Evolutionary conservation across 2,113 vertebrate genomes (phyloP), one percentile per base, ranked within the genome.

Genomic region (Myotis lucifugus): DNA sequence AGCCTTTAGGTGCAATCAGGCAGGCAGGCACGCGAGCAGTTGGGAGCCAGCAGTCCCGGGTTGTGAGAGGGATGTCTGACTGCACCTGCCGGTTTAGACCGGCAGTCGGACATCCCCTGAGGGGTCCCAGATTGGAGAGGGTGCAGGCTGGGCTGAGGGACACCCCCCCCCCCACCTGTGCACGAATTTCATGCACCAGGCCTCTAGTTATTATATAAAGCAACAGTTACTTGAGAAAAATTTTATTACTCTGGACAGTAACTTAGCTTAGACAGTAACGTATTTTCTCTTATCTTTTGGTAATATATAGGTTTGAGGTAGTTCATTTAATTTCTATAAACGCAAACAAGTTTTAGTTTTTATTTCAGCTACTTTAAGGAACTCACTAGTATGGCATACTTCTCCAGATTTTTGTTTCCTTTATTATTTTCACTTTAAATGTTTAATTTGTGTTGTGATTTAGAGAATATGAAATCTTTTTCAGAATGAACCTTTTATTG

Each of bases 261-360:
- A 61, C 64, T 92, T 86, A 79, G 37, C 81, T 93, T 84, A 52
- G 14, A 87, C 21, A 52, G n/a, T 85, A 85, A 76, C 23, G 29
- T 81, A 74, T 76, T 34, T 94, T 61, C 54, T 54, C 18, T 72
- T 74, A 2, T 90, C 27, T 82, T 50, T 69, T 91, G 34, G 15
- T 93, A 72, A 84, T 27, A 52, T 25, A 76, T 54, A 79, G 18
- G 86, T 86, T 91, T 92, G 50, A 94, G 23, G 42, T 89, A 81
- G 74, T 85, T 94, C 54, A 67, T 27, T 79, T 61, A 70, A 59
- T 89, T 95, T 92, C 14, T 73, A 3, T 73, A 48, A 96, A 90
- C 37, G 19, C 52, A 92, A 72, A 42, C 23, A 59, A 70, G 9
- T 89, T 85, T 92, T 90, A 59, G 27, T 89, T 95, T 92, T 90